Percentiles rank a stretch among this genome's conserved stretches.
phyloP scores from a whole-genome alignment of 1,140 invertebrate genomes.

The Pseudomyrmex concolor region DNA sequence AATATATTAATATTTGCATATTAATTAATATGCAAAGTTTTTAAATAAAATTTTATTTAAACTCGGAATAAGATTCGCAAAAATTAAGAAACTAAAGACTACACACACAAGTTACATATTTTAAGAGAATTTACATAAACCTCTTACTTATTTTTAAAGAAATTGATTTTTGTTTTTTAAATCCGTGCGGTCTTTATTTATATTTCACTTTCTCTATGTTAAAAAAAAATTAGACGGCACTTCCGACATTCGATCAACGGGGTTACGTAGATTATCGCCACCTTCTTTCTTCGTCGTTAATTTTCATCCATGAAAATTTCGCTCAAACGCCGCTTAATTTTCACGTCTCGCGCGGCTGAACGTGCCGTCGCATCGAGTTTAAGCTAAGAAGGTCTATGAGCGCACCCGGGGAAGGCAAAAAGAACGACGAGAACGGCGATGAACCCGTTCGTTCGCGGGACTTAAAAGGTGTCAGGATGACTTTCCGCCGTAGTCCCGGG shows the following conservation, averaged over 20 bases:
- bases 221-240: background rate
- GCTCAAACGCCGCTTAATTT: conserved; percentile 71
- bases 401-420: conserved; percentile 63
- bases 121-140: too few relatives aligned
- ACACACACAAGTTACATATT: background rate
- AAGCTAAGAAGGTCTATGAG: conserved; percentile 63
- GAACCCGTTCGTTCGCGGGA: conserved; percentile 63
- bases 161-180: too few relatives aligned
- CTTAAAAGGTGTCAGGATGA: conserved; percentile 81
- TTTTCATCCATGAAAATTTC: conserved; percentile 61
- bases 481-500: conserved; percentile 77
- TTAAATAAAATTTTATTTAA: background rate
- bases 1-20: too few relatives aligned
- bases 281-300: conserved; percentile 58
- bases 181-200: too few relatives aligned
- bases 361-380: conserved; percentile 76
- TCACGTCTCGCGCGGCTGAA: conserved; percentile 72
- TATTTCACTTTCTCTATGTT: background rate
- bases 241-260: conserved; percentile 2
- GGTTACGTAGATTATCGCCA: background rate
- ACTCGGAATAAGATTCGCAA: background rate
- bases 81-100: background rate
- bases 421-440: conserved; percentile 61
- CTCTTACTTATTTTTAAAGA: too few relatives aligned
- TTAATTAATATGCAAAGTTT: background rate